Conservation (phyloP, 35 echinoderm and acorn worm genomes). For the Holothuria glaberrima region DNA sequence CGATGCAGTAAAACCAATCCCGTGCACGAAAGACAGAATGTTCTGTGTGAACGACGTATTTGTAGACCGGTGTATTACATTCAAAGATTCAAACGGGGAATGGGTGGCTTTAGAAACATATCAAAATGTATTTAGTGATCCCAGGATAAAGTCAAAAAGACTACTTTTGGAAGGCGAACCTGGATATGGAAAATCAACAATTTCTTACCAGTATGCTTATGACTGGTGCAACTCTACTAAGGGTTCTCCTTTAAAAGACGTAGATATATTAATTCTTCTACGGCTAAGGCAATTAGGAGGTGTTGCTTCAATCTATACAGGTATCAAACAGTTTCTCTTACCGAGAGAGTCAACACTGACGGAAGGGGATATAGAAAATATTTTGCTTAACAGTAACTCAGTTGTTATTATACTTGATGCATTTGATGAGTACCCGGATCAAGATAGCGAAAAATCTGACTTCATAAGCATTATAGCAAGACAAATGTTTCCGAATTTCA, state of each 20-base stretch:
- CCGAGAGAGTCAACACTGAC: neutral
- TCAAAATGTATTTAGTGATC: neutral
- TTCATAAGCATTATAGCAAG: neutral
- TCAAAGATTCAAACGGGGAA: neutral
- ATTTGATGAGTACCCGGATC: neutral
- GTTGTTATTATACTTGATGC: neutral
- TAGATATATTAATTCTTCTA: slow-evolving; percentile 5
- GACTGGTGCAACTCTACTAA: neutral
- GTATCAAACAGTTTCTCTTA: neutral
- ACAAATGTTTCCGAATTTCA: neutral
- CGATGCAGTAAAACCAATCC: too few species aligned
- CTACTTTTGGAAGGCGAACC: neutral
- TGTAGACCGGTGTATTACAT: too few species aligned
- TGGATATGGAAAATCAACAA: slow-evolving; percentile 12
- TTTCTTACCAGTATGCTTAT: neutral
- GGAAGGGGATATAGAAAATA: neutral
- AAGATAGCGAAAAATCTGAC: neutral
- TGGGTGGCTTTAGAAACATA: neutral
- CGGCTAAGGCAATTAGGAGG: neutral
- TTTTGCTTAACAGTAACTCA: neutral
- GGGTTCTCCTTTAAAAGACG: neutral
- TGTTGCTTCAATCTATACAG: neutral
- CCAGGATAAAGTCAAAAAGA: neutral
- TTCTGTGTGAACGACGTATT: too few species aligned
- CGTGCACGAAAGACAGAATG: too few species aligned